Percentiles rank a stretch among this genome's conserved stretches.
phyloP scores from a whole-genome alignment of 2,888 invertebrate species.

The Folsomia candida region DNA sequence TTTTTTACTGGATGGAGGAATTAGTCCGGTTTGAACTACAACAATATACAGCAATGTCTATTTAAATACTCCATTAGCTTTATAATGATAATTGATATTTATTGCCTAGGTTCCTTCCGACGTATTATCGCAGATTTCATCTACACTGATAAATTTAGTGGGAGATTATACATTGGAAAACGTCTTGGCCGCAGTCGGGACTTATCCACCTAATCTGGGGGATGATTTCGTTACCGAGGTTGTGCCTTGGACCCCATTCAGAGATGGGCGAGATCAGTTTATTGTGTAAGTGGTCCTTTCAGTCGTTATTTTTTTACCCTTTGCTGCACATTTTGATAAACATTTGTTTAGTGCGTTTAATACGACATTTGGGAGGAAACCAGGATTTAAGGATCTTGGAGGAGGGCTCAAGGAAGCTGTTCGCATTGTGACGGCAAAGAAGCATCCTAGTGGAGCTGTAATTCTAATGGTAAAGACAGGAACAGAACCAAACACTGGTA shows the following conservation, averaged over 20 bases:
- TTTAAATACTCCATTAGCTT: too few relatives aligned
- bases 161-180: not conserved
- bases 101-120: constrained; percentile 1
- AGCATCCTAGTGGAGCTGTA: constrained; percentile 32
- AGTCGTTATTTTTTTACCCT: too few relatives aligned
- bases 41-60: too few relatives aligned
- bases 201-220: constrained; percentile 21
- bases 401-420: constrained; percentile 29
- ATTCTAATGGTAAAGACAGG: constrained; percentile 39
- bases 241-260: constrained; percentile 29
- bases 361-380: not conserved
- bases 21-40: constrained; percentile 19
- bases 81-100: too few relatives aligned
- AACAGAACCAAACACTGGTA: constrained; percentile 19
- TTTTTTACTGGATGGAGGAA: constrained; percentile 32
- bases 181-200: constrained; percentile 28
- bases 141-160: not conserved
- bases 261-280: constrained; percentile 4
- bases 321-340: too few relatives aligned
- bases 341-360: constrained; percentile 3
- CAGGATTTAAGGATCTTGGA: not conserved
- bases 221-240: constrained; percentile 27
- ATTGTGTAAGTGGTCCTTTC: constrained; percentile 14
- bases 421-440: constrained; percentile 25
- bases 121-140: not conserved